These are phyloP conservation scores for Chaetodon trifascialis DNA, from an alignment of 2,113 vertebrate species.

Conservation along the genomic window DNA sequence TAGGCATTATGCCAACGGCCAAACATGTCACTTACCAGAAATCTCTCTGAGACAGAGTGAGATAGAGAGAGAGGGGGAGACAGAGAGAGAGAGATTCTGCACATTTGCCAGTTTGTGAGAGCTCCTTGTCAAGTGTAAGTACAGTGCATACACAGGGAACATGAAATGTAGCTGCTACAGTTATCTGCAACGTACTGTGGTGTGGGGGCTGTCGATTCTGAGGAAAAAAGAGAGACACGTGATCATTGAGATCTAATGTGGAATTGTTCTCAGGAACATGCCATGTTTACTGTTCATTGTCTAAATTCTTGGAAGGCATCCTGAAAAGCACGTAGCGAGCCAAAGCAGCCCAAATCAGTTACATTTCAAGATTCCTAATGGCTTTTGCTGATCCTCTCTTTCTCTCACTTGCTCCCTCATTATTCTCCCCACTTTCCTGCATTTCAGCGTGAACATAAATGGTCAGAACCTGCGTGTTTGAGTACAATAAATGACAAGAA, in stretches of 20 bases:
- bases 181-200: constrained; percentile 61
- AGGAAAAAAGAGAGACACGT: constrained; percentile 66
- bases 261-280: constrained; percentile 81
- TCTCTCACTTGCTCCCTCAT: constrained; percentile 11
- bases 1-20: constrained; percentile 85
- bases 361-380: constrained; percentile 54
- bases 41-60: constrained; percentile 73
- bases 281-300: constrained; percentile 84
- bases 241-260: constrained; percentile 76
- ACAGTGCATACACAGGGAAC: constrained; percentile 70
- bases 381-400: constrained; percentile 54
- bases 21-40: constrained; percentile 88
- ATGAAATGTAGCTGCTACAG: constrained; percentile 67
- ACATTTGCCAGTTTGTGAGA: constrained; percentile 75
- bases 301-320: constrained; percentile 80
- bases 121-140: constrained; percentile 74
- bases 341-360: constrained; percentile 61
- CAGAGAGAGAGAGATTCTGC: constrained; percentile 57
- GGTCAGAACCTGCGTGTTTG: background rate
- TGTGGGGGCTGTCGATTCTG: constrained; percentile 70
- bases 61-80: constrained; percentile 47
- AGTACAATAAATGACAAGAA: background rate
- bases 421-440: constrained; percentile 7
- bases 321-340: constrained; percentile 70
- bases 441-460: constrained; percentile 9